Percentiles rank a stretch among this genome's conserved stretches.
Evolutionary conservation across 2,797 vertebrate genomes (phyloP).

Genomic region (Epinephelus coioides): DNA sequence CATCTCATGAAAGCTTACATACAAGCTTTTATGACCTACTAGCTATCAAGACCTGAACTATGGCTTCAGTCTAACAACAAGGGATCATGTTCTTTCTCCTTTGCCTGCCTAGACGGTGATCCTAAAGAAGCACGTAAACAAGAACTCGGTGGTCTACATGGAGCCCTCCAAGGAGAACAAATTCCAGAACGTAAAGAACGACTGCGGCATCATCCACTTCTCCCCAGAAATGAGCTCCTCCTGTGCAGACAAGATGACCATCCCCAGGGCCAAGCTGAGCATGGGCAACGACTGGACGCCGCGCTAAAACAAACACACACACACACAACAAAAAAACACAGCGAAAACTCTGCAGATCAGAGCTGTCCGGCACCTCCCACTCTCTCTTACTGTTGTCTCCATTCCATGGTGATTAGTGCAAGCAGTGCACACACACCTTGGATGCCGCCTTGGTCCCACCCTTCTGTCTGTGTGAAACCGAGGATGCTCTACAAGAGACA

Average conservation of each 20-base stretch:
- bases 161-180: constrained; percentile 88
- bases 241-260: constrained; percentile 83
- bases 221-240: constrained; percentile 81
- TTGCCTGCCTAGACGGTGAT: constrained; percentile 83
- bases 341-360: constrained; percentile 41
- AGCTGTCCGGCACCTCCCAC: constrained; percentile 58
- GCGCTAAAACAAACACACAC: constrained; percentile 64
- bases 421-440: constrained; percentile 35
- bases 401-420: constrained; percentile 46
- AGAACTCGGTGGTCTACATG: constrained; percentile 87
- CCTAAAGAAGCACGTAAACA: constrained; percentile 89
- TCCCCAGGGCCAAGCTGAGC: constrained; percentile 87
- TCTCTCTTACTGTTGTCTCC: constrained; percentile 61
- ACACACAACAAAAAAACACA: not conserved
- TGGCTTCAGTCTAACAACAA: not conserved
- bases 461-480: constrained; percentile 54
- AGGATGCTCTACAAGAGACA: constrained; percentile 55
- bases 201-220: constrained; percentile 85
- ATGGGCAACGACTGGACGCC: constrained; percentile 77
- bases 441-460: constrained; percentile 43
- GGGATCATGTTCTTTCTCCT: not conserved
- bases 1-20: not conserved
- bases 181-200: constrained; percentile 86
- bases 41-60: not conserved
- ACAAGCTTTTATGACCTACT: constrained; percentile 1